phyloP scores from a whole-genome alignment of 2,888 invertebrate species.

The Lepidocyrtoides sp. region DNA sequence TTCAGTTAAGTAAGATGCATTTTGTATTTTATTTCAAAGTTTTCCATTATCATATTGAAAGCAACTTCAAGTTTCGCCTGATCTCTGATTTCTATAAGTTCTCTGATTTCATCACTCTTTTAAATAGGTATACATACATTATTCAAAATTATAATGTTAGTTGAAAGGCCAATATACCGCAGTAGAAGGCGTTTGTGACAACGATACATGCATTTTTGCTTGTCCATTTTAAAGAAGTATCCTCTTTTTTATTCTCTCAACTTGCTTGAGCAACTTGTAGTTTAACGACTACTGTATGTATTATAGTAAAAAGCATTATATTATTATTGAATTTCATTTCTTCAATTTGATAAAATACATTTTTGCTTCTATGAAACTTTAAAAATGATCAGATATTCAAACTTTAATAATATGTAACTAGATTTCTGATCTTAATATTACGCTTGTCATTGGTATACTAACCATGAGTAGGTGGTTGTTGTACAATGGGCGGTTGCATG shows the following conservation, averaged over 20 bases:
- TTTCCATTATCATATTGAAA: conserved; percentile 13
- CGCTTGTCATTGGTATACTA: not conserved
- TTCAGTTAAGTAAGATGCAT: not conserved
- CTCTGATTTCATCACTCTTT: conserved; percentile 64
- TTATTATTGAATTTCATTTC: not conserved
- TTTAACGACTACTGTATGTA: no score
- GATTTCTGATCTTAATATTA: no score
- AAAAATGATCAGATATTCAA: not conserved
- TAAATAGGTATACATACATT: not conserved
- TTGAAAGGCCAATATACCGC: conserved; percentile 40
- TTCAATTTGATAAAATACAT: not conserved
- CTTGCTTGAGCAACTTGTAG: conserved; percentile 39
- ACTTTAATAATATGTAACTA: not conserved
- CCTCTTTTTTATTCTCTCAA: not conserved
- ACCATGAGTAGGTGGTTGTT: conserved; percentile 68
- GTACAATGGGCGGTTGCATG: conserved; percentile 62
- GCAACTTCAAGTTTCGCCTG: not conserved
- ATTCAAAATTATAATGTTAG: conserved; percentile 6
- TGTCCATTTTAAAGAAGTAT: not conserved
- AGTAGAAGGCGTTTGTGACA: not conserved
- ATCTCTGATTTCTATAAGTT: not conserved
- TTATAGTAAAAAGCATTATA: conserved; percentile 5
- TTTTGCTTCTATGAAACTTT: no score
- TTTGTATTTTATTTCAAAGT: conserved; percentile 36
- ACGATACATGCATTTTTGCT: not conserved